phyloP scores from a whole-genome alignment of 2,113 vertebrate species.

The Athene noctua region DNA sequence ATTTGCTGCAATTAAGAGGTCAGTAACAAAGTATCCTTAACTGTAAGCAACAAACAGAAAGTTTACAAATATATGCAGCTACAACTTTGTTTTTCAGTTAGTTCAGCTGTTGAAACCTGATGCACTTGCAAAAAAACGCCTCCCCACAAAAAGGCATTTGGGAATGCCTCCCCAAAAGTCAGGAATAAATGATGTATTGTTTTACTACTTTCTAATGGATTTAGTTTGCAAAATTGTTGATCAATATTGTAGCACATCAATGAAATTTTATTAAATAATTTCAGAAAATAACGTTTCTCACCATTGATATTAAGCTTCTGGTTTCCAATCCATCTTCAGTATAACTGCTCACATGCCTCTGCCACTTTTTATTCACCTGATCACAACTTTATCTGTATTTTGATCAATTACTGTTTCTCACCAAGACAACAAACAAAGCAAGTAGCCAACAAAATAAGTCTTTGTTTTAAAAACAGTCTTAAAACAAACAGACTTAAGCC shows the following conservation, averaged over 20 bases:
- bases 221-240: not conserved
- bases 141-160: no score
- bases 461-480: not conserved
- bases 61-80: not conserved
- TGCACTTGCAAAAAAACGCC: not conserved
- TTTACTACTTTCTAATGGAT: not conserved
- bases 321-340: not conserved
- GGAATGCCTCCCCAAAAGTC: not conserved
- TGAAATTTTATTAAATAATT: not conserved
- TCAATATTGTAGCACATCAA: not conserved
- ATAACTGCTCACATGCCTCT: not conserved
- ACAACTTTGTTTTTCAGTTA: not conserved
- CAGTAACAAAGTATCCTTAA: not conserved
- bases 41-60: not conserved
- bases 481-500: not conserved
- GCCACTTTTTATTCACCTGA: not conserved
- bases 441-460: not conserved
- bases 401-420: not conserved
- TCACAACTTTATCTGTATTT: not conserved
- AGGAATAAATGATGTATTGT: not conserved
- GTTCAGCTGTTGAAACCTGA: not conserved
- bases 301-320: not conserved
- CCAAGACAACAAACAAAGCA: not conserved
- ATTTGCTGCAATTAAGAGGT: not conserved
- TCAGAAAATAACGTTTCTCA: not conserved